Percentiles rank a stretch among this genome's conserved stretches.
These are phyloP conservation scores for Selenia dentaria DNA, from an alignment of 2,888 invertebrate species.

Conservation along the genomic window DNA sequence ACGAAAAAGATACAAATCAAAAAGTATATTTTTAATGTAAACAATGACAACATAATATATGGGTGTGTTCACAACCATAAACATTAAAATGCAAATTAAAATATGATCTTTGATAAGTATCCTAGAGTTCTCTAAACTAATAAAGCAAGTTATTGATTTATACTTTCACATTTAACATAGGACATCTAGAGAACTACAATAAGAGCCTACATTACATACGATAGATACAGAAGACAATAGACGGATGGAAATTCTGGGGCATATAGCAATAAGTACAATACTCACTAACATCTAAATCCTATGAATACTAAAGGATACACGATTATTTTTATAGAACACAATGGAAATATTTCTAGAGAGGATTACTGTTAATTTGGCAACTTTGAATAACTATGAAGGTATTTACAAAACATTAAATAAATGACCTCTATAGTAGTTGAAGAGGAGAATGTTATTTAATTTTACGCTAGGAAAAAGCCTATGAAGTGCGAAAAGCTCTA, in stretches of 20 bases:
- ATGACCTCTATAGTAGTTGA: conserved; percentile 3
- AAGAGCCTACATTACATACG: conserved; percentile 74
- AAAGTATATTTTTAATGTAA: no score
- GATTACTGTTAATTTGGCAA: conserved; percentile 52
- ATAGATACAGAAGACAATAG: conserved; percentile 81
- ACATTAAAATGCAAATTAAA: no score
- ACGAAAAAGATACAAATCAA: no score
- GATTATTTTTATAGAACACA: conserved; percentile 34
- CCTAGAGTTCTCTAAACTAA: no score
- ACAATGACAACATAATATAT: no score
- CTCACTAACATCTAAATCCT: conserved; percentile 35
- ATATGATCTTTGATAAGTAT: no score
- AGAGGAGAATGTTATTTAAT: no score
- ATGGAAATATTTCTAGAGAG: conserved; percentile 27
- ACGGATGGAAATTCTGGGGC: conserved; percentile 86
- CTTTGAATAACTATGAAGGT: conserved; percentile 36
- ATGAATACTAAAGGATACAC: conserved; percentile 39
- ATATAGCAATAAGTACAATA: conserved; percentile 72
- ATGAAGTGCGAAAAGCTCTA: conserved; percentile 34
- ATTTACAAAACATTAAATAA: conserved; percentile 38
- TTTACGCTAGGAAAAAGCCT: not conserved
- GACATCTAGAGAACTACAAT: conserved; percentile 69
- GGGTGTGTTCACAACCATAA: no score
- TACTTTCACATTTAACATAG: conserved; percentile 45
- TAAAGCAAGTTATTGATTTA: conserved; percentile 41